Conservation (phyloP, 2,797 vertebrate species). For the Phrynocephalus forsythii region DNA sequence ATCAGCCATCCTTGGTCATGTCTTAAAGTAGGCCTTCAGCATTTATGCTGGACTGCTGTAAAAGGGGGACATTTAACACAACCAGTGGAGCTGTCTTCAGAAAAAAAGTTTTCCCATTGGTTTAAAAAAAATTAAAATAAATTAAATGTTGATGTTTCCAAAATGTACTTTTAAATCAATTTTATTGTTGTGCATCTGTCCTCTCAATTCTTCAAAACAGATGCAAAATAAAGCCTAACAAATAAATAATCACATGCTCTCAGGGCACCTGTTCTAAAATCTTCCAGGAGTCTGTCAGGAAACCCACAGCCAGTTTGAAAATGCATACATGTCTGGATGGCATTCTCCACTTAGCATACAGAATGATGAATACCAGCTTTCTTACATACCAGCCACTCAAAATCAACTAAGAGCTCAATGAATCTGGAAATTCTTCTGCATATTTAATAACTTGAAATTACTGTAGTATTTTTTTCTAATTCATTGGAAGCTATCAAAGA, state of each 20-base stretch:
- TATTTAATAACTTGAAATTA: too few species aligned
- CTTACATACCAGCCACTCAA: neutral
- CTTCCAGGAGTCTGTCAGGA: neutral
- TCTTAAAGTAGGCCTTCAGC: neutral
- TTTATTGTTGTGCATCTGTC: too few species aligned
- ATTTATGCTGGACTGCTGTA: too few species aligned
- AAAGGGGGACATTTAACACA: too few species aligned
- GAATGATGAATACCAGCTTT: too few species aligned
- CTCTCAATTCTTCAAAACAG: neutral
- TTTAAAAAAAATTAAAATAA: too few species aligned
- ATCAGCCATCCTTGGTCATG: neutral
- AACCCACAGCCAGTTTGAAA: neutral
- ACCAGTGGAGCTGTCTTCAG: too few species aligned
- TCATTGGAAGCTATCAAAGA: neutral
- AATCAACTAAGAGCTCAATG: neutral
- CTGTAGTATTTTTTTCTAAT: neutral
- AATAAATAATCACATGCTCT: neutral
- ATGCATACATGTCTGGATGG: neutral
- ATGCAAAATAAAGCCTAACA: neutral
- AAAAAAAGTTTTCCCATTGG: too few species aligned
- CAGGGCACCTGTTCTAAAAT: neutral
- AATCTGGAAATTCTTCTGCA: neutral
- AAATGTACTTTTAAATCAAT: too few species aligned
- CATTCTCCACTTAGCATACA: too few species aligned
- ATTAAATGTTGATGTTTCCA: too few species aligned